Base-by-base conservation (phyloP, 2,797 vertebrate genomes). In the Tauraco hartlaubi region DNA sequence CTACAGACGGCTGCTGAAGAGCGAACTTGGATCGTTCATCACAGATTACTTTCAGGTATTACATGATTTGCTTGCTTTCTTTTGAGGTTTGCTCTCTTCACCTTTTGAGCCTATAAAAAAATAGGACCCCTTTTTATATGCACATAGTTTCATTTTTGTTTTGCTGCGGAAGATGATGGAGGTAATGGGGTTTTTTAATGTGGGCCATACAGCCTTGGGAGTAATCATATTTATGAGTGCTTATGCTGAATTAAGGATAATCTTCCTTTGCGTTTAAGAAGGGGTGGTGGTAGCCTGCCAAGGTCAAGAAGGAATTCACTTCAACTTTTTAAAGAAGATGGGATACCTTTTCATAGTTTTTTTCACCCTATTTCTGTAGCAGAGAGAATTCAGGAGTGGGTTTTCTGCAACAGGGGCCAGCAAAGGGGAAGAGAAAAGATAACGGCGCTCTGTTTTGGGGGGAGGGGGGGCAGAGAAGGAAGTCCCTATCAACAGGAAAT, bases 21-120 rank as follows among this genome's bases (percentile, higher is more conserved):
- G 99, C 35, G 99, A 99, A 93, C 98, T 99, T 39, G 99, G 99
- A 93, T 99, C 99, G 31, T 99, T 99, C 97, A 99, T 99, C 97
- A 99, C 99, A 7, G 99, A 99, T 91, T 99, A 99, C 91, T 99
- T 99, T 94, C 99, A 99, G 99, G 99, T 99, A 98, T 76, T 91
- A 77, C 18, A 48, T 63, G 10, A 80, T 58, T 82, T 80, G 9
- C 41, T 92, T 78, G 29, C 74, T 94, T 91, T 28, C 31, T 77
- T 85, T 86, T 63, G 67, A 68, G 6, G 33, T 73, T 85, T 92
- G 18, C 11, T 90, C 18, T 72, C 52, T 84, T 71, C 18, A 87
- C 25, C 37, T 84, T 86, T 72, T 68, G 61, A 56, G 29, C 35
- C 21, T 52, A 5, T 46, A 41, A 68, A 28, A 69, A 68, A 12